Evolutionary conservation across 2,888 invertebrate species (phyloP).

Genomic region (Drosophila bunnanda): DNA sequence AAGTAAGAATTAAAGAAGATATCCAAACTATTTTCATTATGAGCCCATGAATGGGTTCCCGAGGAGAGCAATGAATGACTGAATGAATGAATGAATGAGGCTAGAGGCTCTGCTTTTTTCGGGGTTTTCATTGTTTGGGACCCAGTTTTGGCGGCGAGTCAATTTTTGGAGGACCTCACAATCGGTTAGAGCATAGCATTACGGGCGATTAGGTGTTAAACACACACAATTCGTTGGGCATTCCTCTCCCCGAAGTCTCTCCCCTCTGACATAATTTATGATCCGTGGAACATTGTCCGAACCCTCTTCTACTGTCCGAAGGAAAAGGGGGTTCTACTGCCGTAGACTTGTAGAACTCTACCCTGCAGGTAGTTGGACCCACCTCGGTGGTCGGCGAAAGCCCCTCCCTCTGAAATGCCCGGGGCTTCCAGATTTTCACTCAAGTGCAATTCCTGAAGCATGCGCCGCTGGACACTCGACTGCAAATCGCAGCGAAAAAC

Average conservation of each 20-base stretch:
- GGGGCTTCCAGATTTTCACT: slow-evolving; percentile 40
- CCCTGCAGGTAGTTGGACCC: slow-evolving; percentile 43
- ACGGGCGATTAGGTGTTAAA: slow-evolving; percentile 68
- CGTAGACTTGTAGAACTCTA: slow-evolving; percentile 40
- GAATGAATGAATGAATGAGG: slow-evolving; percentile 36
- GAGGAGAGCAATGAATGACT: slow-evolving; percentile 41
- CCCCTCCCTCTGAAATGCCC: neutral
- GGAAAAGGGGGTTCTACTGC: slow-evolving; percentile 22
- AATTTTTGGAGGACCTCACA: slow-evolving; percentile 70
- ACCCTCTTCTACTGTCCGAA: slow-evolving; percentile 10
- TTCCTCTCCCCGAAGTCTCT: slow-evolving; percentile 19
- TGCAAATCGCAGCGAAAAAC: slow-evolving; percentile 35
- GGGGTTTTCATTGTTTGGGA: slow-evolving; percentile 20
- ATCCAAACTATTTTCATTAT: slow-evolving; percentile 72
- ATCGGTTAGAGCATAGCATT: slow-evolving; percentile 53
- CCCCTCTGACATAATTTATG: slow-evolving; percentile 59
- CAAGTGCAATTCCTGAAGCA: slow-evolving; percentile 68
- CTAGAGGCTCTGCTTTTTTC: slow-evolving; percentile 30
- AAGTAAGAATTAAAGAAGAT: slow-evolving; percentile 41
- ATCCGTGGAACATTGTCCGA: slow-evolving; percentile 30
- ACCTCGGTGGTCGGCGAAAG: slow-evolving; percentile 64
- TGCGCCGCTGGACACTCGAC: slow-evolving; percentile 63
- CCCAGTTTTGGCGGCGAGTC: slow-evolving; percentile 38
- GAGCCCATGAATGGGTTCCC: slow-evolving; percentile 52
- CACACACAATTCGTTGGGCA: slow-evolving; percentile 62